A percentile compares a stretch with the other conserved stretches of the same genome.
Conservation (phyloP, 2,113 vertebrate genomes). For the Bubo blakistoni region DNA sequence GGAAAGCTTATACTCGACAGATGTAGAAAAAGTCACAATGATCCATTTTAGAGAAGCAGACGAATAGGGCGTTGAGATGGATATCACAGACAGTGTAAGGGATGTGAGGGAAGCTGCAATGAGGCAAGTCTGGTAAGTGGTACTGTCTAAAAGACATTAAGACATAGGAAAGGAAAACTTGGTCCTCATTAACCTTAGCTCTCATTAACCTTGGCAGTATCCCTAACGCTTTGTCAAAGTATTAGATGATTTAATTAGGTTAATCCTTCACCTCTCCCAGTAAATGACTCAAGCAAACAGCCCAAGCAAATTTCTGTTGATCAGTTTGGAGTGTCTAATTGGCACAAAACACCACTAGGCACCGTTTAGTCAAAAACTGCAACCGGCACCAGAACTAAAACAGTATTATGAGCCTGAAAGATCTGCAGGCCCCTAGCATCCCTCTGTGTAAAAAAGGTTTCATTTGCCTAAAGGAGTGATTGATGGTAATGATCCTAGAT, state of each 20-base stretch:
- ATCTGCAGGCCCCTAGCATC: background rate
- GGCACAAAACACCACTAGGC: background rate
- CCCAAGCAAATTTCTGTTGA: background rate
- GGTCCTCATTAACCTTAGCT: background rate
- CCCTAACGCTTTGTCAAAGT: background rate
- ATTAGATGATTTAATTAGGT: conserved; percentile 37
- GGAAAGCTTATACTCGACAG: background rate
- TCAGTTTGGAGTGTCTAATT: background rate
- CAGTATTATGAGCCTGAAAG: background rate
- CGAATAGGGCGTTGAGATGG: fast-evolving
- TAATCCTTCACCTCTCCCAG: conserved; percentile 25
- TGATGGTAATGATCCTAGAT: conserved; percentile 39
- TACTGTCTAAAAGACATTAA: background rate
- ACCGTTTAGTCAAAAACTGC: background rate
- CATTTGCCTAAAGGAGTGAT: background rate
- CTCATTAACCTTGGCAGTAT: background rate
- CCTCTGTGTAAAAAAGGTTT: background rate
- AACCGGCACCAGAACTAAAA: background rate
- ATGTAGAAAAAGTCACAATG: background rate
- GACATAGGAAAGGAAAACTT: background rate
- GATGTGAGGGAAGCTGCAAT: background rate
- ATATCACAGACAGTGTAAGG: fast-evolving
- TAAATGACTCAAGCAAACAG: background rate
- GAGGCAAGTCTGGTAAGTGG: background rate
- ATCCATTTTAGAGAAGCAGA: background rate